Conservation (phyloP, 2,888 invertebrate species). For the Germaria angustata region DNA sequence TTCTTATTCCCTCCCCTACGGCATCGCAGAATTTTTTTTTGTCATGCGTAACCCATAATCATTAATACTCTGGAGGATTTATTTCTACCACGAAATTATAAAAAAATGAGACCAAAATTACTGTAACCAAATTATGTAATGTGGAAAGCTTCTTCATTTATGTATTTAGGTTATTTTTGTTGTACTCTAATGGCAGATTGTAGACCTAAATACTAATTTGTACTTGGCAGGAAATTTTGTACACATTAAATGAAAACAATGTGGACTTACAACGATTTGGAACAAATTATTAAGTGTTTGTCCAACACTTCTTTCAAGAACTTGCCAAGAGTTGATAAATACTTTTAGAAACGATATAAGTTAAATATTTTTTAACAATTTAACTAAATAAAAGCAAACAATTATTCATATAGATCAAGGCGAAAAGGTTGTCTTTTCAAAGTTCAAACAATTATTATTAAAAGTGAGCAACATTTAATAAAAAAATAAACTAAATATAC, state of each 20-base stretch:
- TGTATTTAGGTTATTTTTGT: slow-evolving; percentile 4
- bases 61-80: slow-evolving; percentile 65
- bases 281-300: slow-evolving; percentile 57
- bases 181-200: neutral
- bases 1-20: neutral
- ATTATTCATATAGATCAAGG: neutral
- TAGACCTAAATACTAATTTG: neutral
- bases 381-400: neutral
- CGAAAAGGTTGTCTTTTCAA: neutral
- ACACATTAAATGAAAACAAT: neutral
- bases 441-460: too few relatives aligned
- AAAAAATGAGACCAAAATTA: slow-evolving; percentile 1
- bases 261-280: slow-evolving; percentile 27
- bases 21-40: slow-evolving; percentile 17
- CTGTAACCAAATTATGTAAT: slow-evolving; percentile 51
- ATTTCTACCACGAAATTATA: neutral
- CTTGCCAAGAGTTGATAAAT: slow-evolving; percentile 34
- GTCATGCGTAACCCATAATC: slow-evolving; percentile 65
- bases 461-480: too few relatives aligned
- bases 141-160: slow-evolving; percentile 12
- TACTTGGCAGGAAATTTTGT: neutral
- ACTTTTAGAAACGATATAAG: slow-evolving; percentile 59
- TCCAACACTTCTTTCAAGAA: slow-evolving; percentile 52
- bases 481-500: too few relatives aligned
- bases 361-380: slow-evolving; percentile 44